Evolutionary conservation across 2,888 invertebrate species (phyloP).

Genomic region (Netelia melanura): DNA sequence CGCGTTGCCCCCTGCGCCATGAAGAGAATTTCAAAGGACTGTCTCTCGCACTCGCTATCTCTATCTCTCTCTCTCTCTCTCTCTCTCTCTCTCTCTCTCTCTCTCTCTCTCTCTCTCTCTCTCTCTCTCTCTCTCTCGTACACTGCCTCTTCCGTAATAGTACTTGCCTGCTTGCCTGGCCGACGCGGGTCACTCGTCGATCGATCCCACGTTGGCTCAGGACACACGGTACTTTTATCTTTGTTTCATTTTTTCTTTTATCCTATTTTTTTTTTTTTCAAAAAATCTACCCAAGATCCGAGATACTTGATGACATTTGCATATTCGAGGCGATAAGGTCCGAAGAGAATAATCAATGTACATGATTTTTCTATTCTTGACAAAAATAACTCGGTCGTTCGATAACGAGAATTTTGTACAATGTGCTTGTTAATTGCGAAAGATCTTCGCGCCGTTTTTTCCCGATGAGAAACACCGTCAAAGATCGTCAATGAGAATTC

Average conservation of each 20-base stretch:
- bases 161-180: conserved; percentile 42
- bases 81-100: conserved; percentile 20
- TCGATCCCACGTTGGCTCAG: conserved; percentile 50
- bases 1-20: conserved; percentile 46
- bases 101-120: conserved; percentile 26
- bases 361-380: too few species aligned
- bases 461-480: background rate
- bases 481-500: background rate
- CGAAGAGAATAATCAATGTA: too few species aligned
- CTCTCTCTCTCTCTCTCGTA: conserved; percentile 12
- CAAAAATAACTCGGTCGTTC: too few species aligned
- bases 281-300: background rate
- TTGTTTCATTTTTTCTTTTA: background rate
- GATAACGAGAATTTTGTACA: too few species aligned
- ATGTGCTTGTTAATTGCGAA: too few species aligned
- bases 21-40: conserved; percentile 57
- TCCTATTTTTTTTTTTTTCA: background rate
- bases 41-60: conserved; percentile 21
- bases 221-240: conserved; percentile 29
- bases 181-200: conserved; percentile 43
- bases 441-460: background rate
- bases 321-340: too few species aligned
- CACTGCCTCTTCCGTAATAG: conserved; percentile 53
- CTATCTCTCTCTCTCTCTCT: background rate
- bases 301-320: too few species aligned